A percentile compares a stretch with the other conserved stretches of the same genome.
Conservation (phyloP, 2,888 invertebrate genomes). For the Drosophila monieri region DNA sequence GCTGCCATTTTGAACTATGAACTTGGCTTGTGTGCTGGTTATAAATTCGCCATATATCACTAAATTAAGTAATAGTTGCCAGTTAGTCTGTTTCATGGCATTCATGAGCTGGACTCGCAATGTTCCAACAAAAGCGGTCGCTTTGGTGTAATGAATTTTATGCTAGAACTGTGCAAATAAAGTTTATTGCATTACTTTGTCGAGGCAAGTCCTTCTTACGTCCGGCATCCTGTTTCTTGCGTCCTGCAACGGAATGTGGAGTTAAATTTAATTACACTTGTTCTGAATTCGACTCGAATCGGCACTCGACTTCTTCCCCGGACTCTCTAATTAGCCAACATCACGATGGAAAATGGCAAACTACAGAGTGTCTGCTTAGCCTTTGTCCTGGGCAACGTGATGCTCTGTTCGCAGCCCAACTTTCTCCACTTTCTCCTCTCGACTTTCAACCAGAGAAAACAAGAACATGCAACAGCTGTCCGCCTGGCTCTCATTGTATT, state of each 20-base stretch:
- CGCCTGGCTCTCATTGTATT: conserved; percentile 54
- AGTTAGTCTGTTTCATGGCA: conserved; percentile 30
- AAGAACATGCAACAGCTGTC: conserved; percentile 39
- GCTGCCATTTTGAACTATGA: conserved; percentile 41
- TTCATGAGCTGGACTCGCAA: conserved; percentile 34
- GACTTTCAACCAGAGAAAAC: conserved; percentile 14
- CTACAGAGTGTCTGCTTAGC: conserved; percentile 33
- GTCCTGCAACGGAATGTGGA: conserved; percentile 1
- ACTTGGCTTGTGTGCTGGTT: conserved; percentile 23
- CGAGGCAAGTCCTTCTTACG: not conserved
- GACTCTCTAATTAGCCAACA: conserved; percentile 43
- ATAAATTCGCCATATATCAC: conserved; percentile 56
- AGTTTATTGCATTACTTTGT: conserved; percentile 39
- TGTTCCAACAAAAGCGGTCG: conserved; percentile 42
- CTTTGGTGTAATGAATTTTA: conserved; percentile 49
- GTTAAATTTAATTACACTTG: conserved; percentile 39
- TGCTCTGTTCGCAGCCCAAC: conserved; percentile 9
- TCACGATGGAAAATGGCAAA: conserved; percentile 35
- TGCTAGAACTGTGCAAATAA: conserved; percentile 36
- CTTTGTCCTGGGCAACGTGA: conserved; percentile 16
- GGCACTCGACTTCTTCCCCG: not conserved
- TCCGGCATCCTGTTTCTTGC: conserved; percentile 3
- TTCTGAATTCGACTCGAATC: conserved; percentile 29
- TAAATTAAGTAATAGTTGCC: conserved; percentile 59
- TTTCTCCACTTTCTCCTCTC: not conserved